Base-by-base conservation (phyloP, 2,113 vertebrate genomes). In the Nicator chloris region DNA sequence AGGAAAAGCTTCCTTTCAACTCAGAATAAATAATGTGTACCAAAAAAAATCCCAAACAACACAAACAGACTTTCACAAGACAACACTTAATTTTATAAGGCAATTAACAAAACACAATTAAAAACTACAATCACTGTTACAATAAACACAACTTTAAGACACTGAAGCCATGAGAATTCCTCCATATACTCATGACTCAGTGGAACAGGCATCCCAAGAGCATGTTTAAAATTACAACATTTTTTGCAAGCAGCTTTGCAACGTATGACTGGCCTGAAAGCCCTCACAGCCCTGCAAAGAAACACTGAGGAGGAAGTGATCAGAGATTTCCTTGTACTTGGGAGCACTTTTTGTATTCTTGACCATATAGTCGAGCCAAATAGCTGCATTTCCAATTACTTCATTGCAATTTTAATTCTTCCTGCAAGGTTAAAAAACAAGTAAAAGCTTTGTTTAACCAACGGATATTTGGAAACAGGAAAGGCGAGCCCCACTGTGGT, bases 391-490 rank as follows among this genome's bases (percentile, higher is more conserved):
- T 93, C 87, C 72, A 64, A 57, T 84, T 71, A 63, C 35, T 50
- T 86, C 56, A 51, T 10, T 33, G 57, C 17, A 53, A 64, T 56
- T 83, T 59, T 20, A 82, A 39, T 65, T 90, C 66, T 71, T 90
- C 80, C 82, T 77, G 63, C 66, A n/a, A 54, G 59, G 66, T 45
- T 51, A 78, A 91, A 93, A 31, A 22, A 76, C 49, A 82, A 92
- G 47, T 8, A 54, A 76, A 88, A 88, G 54, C 60, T 90, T 80
- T 88, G 63, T 77, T 87, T 30, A n/a, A 51, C 10, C 78, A 96
- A 63, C 35, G 19, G 89, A 63, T 92, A 50, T 94, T 90, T 93
- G 79, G 92, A 96, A 96, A 96, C 90, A 91, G 93, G 93, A 93
- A 96, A 96, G 90, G 63, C 35, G 0, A 93, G 66, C 16, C 78